Base-by-base conservation (phyloP, 2,113 vertebrate species). In the Oncorhynchus masou region DNA sequence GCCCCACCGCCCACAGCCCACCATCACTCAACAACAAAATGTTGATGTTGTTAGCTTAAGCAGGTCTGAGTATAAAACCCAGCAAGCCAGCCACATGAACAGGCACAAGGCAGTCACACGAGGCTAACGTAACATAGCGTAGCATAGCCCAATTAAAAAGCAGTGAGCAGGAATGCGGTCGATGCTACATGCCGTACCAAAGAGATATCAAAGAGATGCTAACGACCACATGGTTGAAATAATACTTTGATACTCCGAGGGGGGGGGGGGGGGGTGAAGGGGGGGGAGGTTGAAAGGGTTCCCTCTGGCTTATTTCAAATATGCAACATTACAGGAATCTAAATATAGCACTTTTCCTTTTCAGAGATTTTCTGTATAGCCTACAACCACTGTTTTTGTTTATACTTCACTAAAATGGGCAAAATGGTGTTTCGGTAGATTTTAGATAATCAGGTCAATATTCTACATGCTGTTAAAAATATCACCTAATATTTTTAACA, bases 241-340 rank as follows among this genome's bases (percentile, higher is more conserved):
- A 4, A 45, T 48, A 34, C 19, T 68, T 39, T 34, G 67, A 20
- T 69, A 15, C 15, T 39, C 27, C 2, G 1, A 19, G 65, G 6
- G 31, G 31, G 5, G 5, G 0, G 29, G 29, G 29, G 1, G 31
- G 5, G 31, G 31, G 0, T 31, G 5, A 16, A 25, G 12, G 34
- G 11, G n/a, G n/a, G 39, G 22, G 68, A 8, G 39, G 68, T 22
- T 70, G 68, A 70, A 24, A 49, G 45, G 20, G 68, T 69, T 69
- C 68, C 49, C 68, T 70, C 20, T 13, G 34, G 68, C 45, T 70
- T 49, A 70, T 20, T 49, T 70, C 9, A 25, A 70, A 70, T 48
- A 51, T 70, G 68, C 68, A 70, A 16, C 68, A 24, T 49, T 70
- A 49, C 68, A 49, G 20, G 39, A 22, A 45, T 49, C 68, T 70